Percentiles rank a stretch among this genome's conserved stretches.
Conservation (phyloP, 2,113 vertebrate species). For the Hydrochoerus hydrochaeris region DNA sequence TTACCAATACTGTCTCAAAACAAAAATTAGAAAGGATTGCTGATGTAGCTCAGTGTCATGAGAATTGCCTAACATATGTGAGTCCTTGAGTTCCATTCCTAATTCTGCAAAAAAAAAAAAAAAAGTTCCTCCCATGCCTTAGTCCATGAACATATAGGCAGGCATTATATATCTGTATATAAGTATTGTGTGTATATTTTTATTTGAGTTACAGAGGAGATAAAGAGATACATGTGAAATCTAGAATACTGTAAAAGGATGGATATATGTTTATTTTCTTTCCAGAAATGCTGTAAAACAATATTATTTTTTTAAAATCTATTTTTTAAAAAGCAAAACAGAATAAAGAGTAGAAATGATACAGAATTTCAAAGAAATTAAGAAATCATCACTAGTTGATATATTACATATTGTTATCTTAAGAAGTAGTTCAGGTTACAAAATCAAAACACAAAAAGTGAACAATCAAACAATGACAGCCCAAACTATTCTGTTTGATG, state of each 20-base stretch:
- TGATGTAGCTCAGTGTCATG: not conserved
- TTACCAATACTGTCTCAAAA: not conserved
- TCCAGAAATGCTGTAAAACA: not conserved
- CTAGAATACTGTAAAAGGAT: not conserved
- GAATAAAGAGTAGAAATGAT: too few species aligned
- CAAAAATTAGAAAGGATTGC: not conserved
- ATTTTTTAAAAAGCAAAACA: too few species aligned
- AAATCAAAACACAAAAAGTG: too few species aligned
- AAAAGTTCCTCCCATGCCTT: not conserved
- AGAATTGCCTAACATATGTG: not conserved
- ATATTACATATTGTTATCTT: too few species aligned
- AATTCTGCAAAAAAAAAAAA: not conserved
- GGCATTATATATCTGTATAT: not conserved
- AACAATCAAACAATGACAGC: too few species aligned
- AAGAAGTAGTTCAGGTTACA: too few species aligned
- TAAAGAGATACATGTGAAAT: not conserved
- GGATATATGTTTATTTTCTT: conserved; percentile 24
- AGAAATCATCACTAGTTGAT: too few species aligned
- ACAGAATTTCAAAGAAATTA: too few species aligned
- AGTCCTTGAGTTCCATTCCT: not conserved
- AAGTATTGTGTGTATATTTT: not conserved
- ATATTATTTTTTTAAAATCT: not conserved
- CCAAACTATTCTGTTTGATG: too few species aligned
- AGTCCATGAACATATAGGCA: not conserved
- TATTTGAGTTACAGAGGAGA: not conserved